phyloP scores from a whole-genome alignment of 2,888 invertebrate species.

The Brenthis hecate region DNA sequence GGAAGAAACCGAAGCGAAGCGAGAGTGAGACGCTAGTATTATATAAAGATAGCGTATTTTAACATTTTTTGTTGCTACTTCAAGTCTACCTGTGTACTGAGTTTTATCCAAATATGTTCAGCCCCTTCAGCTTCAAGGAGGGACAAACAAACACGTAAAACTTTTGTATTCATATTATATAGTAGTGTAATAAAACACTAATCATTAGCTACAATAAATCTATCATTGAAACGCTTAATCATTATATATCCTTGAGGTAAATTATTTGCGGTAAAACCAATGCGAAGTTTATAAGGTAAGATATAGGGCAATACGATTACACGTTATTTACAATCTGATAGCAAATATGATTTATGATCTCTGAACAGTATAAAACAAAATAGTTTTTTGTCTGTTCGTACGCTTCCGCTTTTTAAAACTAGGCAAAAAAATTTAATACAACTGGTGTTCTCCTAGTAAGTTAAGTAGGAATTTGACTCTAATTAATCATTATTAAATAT shows the following conservation, averaged over 20 bases:
- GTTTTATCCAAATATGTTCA: no score
- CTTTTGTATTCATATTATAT: not conserved
- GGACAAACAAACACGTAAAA: constrained; percentile 7
- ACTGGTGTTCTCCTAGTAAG: no score
- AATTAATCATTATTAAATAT: no score
- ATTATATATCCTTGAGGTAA: constrained; percentile 20
- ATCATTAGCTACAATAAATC: constrained; percentile 28
- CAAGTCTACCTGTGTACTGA: no score
- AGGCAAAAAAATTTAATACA: no score
- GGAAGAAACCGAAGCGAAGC: no score
- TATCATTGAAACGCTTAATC: constrained; percentile 22
- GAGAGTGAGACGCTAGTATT: no score
- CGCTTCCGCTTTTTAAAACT: no score
- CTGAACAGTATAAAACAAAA: constrained; percentile 6
- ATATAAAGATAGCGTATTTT: no score
- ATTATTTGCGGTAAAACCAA: constrained; percentile 33
- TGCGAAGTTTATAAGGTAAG: constrained; percentile 20
- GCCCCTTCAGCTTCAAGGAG: no score
- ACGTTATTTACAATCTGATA: constrained; percentile 25
- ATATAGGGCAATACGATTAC: constrained; percentile 31
- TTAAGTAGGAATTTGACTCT: no score
- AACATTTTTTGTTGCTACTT: no score
- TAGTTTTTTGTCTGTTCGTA: not conserved
- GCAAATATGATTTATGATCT: constrained; percentile 11
- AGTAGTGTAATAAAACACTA: constrained; percentile 1